Evolutionary conservation across 2,113 vertebrate species (phyloP).

Genomic region (Lathamus discolor): DNA sequence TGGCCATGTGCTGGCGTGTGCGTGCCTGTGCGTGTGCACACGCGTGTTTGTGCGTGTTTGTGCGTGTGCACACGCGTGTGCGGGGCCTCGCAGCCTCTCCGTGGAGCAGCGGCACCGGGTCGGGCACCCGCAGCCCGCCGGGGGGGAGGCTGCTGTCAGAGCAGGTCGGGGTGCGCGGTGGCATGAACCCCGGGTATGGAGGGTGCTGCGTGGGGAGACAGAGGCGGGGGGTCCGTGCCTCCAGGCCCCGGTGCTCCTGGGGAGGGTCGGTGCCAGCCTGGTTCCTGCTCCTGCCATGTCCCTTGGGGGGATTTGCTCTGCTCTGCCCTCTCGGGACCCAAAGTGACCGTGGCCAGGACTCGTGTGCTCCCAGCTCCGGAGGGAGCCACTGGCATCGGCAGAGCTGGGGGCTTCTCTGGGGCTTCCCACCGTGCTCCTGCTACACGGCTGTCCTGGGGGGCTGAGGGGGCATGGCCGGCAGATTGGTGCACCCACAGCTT

Average conservation of each 20-base stretch:
- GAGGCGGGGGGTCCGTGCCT: not conserved
- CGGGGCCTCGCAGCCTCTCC: not conserved
- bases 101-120: not conserved
- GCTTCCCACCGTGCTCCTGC: not conserved
- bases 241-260: not conserved
- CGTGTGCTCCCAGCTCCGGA: not conserved
- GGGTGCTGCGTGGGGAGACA: not conserved
- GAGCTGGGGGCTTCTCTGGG: not conserved
- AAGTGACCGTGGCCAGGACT: not conserved
- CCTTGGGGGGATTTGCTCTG: not conserved
- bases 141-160: not conserved
- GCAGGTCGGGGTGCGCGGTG: not conserved
- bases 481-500: accelerated
- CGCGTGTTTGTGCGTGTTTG: not conserved
- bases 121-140: not conserved
- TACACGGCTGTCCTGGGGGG: not conserved
- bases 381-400: not conserved
- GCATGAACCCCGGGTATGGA: not conserved
- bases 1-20: constrained; percentile 23
- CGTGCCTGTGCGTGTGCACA: not conserved
- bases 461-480: not conserved
- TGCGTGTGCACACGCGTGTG: not conserved
- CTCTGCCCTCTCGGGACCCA: not conserved
- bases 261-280: not conserved
- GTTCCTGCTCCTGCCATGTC: not conserved